Percentiles rank a stretch among this genome's conserved stretches.
Evolutionary conservation across 2,797 vertebrate species (phyloP).

Genomic region (Streptopelia turtur): DNA sequence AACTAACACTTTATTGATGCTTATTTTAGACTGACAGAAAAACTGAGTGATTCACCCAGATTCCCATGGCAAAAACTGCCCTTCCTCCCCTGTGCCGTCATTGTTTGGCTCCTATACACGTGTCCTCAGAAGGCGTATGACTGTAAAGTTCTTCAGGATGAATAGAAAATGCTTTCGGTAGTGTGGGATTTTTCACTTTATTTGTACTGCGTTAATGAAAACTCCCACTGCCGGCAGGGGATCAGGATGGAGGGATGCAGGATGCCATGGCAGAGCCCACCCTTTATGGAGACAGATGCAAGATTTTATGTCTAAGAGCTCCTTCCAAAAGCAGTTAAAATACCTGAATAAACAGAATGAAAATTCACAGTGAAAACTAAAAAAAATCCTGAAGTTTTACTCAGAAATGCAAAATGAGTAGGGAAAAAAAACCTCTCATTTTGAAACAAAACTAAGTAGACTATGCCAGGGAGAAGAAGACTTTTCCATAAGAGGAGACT

Average conservation of each 20-base stretch:
- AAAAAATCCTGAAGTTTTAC: background rate
- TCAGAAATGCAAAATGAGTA: background rate
- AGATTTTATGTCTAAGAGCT: background rate
- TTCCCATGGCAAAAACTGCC: background rate
- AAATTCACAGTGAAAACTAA: background rate
- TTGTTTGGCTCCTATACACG: background rate
- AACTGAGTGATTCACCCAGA: background rate
- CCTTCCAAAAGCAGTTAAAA: background rate
- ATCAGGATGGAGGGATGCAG: background rate
- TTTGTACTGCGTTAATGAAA: background rate
- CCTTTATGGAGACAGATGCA: background rate
- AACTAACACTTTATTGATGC: background rate
- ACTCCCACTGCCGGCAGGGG: background rate
- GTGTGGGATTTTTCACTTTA: background rate
- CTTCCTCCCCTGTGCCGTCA: background rate
- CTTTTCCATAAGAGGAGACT: background rate
- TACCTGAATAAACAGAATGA: background rate
- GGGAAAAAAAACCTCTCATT: fast-evolving
- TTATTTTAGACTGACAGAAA: background rate
- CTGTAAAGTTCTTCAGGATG: background rate
- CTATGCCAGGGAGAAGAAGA: background rate
- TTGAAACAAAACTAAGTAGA: background rate
- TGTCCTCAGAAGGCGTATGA: background rate
- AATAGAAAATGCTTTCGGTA: background rate
- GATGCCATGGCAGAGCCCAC: background rate